Evolutionary conservation across 2,797 vertebrate genomes (phyloP).

Genomic region (Loriculus beryllinus): DNA sequence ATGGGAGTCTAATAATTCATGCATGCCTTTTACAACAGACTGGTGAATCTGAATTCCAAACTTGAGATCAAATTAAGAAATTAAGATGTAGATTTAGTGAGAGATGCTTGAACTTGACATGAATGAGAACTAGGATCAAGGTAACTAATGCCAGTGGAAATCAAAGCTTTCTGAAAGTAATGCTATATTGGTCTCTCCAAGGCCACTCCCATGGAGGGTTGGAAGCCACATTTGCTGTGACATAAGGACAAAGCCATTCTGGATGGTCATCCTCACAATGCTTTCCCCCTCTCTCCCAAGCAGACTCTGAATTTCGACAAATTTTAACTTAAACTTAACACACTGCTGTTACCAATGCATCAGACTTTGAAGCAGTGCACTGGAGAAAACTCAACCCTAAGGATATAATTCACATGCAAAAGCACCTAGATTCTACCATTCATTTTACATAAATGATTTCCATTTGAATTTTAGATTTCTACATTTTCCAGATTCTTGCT

Average conservation of each 20-base stretch:
- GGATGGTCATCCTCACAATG: not conserved
- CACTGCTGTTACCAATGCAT: not conserved
- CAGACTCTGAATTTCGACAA: not conserved
- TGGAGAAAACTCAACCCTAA: slow-evolving; percentile 14
- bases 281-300: not conserved
- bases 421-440: slow-evolving; percentile 26
- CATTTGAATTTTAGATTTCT: slow-evolving; percentile 56
- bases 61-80: slow-evolving; percentile 28
- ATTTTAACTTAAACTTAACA: not conserved
- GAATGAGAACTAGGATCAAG: not conserved
- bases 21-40: not conserved
- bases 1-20: not conserved
- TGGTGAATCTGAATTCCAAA: not conserved
- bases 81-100: slow-evolving; percentile 10
- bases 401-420: slow-evolving; percentile 53
- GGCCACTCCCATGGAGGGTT: rapidly evolving
- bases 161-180: not conserved
- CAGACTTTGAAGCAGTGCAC: slow-evolving; percentile 6
- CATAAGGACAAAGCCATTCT: not conserved
- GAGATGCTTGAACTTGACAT: not conserved
- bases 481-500: slow-evolving; percentile 24
- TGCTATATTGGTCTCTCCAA: rapidly evolving
- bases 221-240: not conserved
- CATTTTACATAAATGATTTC: slow-evolving; percentile 47
- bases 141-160: not conserved